Conservation (phyloP, 2,888 invertebrate genomes). For the Clunio marinus region DNA sequence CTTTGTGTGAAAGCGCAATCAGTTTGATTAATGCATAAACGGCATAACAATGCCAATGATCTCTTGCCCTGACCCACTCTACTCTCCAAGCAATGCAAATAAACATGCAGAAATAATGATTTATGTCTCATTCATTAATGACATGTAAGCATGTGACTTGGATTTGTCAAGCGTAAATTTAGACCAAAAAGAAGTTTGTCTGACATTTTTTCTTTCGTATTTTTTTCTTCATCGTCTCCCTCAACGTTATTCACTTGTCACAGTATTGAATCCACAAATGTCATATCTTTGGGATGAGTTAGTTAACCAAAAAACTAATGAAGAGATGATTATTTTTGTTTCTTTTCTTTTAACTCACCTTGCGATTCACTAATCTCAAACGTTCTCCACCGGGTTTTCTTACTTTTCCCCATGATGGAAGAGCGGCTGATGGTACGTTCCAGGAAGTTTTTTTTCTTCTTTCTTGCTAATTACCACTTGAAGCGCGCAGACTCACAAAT, state of each 20-base stretch:
- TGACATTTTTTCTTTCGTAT: not conserved
- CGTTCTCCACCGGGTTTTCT: slow-evolving; percentile 62
- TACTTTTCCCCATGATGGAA: slow-evolving; percentile 47
- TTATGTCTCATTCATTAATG: not conserved
- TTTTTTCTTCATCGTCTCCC: not conserved
- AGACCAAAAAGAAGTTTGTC: not conserved
- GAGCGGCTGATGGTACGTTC: not conserved
- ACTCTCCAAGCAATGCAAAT: not conserved
- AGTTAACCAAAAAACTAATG: not conserved
- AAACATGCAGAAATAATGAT: not conserved
- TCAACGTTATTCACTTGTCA: not conserved
- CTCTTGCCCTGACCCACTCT: not conserved
- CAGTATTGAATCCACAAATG: no score
- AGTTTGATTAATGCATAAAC: not conserved
- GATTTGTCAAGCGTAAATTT: no score
- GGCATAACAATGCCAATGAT: not conserved
- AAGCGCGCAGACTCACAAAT: slow-evolving; percentile 1
- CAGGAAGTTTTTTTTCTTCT: no score
- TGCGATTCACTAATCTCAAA: slow-evolving; percentile 53
- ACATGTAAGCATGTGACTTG: slow-evolving; percentile 4
- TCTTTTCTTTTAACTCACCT: slow-evolving; percentile 5
- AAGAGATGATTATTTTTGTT: not conserved
- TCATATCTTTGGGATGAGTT: no score
- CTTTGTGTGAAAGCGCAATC: not conserved
- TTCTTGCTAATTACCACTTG: not conserved